Conservation (phyloP, 1,140 invertebrate genomes). For the Psilanteris sp. region DNA sequence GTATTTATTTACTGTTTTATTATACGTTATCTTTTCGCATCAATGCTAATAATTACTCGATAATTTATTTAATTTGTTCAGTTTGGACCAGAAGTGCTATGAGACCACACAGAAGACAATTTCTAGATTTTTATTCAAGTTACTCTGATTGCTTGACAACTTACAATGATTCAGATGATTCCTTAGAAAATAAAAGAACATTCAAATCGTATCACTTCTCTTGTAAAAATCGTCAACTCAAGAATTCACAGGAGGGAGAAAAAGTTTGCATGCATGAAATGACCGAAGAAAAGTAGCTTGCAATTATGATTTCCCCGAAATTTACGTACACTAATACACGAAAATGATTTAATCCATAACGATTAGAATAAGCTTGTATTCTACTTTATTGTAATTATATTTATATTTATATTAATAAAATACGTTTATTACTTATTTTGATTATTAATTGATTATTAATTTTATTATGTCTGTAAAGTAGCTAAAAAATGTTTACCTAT, state of each 20-base stretch:
- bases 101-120: neutral
- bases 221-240: slow-evolving; percentile 18
- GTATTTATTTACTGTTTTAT: too few species aligned
- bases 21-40: too few species aligned
- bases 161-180: slow-evolving; percentile 28
- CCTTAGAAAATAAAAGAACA: neutral
- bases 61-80: too few species aligned
- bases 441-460: too few species aligned
- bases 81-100: slow-evolving; percentile 11
- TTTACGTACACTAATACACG: slow-evolving; percentile 5
- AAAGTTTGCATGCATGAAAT: slow-evolving; percentile 57
- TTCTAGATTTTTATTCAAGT: slow-evolving; percentile 21
- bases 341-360: slow-evolving; percentile 8
- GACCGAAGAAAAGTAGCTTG: slow-evolving; percentile 47
- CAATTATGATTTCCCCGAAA: slow-evolving; percentile 7
- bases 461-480: too few species aligned
- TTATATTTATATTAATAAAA: slow-evolving; percentile 21
- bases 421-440: too few species aligned
- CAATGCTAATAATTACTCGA: too few species aligned
- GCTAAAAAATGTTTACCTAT: too few species aligned
- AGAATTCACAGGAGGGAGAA: slow-evolving; percentile 25
- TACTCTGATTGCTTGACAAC: slow-evolving; percentile 10
- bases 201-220: slow-evolving; percentile 17
- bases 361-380: slow-evolving; percentile 17
- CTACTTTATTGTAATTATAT: slow-evolving; percentile 6